phyloP scores from a whole-genome alignment of 2,797 vertebrate genomes.

The Tragopan temminckii region DNA sequence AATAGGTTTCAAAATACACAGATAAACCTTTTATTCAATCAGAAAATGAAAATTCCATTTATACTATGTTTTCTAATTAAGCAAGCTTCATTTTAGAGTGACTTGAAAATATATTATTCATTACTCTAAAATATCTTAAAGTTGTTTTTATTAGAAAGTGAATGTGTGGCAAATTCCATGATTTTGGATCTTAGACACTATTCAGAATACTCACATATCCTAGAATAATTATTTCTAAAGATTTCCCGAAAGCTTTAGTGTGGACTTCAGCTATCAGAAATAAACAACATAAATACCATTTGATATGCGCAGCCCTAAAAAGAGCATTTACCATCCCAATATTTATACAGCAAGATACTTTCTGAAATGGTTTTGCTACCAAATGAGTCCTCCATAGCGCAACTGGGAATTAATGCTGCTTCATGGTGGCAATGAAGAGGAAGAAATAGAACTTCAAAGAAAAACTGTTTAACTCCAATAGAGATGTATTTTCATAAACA shows the following conservation, averaged over 20 bases:
- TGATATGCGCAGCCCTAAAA: not conserved
- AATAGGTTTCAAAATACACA: slow-evolving; percentile 26
- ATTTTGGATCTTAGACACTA: not conserved
- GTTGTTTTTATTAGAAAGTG: not conserved
- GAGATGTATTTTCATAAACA: not conserved
- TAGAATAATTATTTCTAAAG: not conserved
- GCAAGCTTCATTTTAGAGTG: not conserved
- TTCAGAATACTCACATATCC: not conserved
- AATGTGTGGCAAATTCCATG: not conserved
- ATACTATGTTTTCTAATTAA: slow-evolving; percentile 1
- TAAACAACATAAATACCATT: not conserved
- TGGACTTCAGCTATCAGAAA: slow-evolving; percentile 22
- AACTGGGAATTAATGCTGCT: slow-evolving; percentile 19
- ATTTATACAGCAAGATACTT: slow-evolving; percentile 21
- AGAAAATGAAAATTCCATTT: slow-evolving; percentile 22
- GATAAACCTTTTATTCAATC: slow-evolving; percentile 37
- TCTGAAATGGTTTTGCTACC: not conserved
- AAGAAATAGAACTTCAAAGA: slow-evolving; percentile 36
- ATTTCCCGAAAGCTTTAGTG: not conserved
- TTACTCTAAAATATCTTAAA: slow-evolving; percentile 24
- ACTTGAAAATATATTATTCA: not conserved
- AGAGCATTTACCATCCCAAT: slow-evolving; percentile 34
- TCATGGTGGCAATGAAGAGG: not conserved
- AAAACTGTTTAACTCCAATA: not conserved
- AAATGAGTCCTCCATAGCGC: not conserved